These are phyloP conservation scores for Zosterops hypoxanthus DNA, from an alignment of 2,113 vertebrate genomes.

Conservation along the genomic window DNA sequence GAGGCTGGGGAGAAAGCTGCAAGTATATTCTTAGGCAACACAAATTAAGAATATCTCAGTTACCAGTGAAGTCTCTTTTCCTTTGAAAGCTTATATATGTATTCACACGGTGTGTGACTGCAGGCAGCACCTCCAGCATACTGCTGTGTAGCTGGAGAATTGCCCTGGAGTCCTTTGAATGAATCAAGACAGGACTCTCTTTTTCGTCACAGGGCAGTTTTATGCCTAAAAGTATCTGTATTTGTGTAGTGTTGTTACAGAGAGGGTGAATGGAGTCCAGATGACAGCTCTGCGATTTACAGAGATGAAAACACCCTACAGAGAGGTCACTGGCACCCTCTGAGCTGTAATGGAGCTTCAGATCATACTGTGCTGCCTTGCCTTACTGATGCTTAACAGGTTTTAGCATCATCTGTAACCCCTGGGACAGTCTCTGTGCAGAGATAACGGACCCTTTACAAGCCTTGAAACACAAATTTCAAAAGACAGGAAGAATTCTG, in stretches of 20 bases:
- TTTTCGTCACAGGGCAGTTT: background rate
- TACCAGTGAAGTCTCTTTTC: background rate
- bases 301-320: background rate
- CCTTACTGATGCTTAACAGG: background rate
- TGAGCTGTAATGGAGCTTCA: background rate
- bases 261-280: conserved; percentile 11
- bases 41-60: background rate
- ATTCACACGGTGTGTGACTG: background rate
- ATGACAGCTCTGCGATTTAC: conserved; percentile 9
- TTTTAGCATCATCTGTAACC: background rate
- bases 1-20: background rate
- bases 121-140: background rate
- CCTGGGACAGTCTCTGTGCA: background rate
- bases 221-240: background rate
- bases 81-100: background rate
- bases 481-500: background rate
- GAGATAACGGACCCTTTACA: background rate
- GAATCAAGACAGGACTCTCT: background rate
- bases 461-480: background rate
- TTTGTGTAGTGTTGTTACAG: background rate
- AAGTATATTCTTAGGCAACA: background rate
- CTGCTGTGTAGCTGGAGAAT: background rate
- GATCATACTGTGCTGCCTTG: background rate
- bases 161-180: background rate
- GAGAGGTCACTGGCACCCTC: background rate